A percentile compares a stretch with the other conserved stretches of the same genome.
Evolutionary conservation across 2,797 vertebrate species (phyloP).

Genomic region (Ptychadena robeensis): DNA sequence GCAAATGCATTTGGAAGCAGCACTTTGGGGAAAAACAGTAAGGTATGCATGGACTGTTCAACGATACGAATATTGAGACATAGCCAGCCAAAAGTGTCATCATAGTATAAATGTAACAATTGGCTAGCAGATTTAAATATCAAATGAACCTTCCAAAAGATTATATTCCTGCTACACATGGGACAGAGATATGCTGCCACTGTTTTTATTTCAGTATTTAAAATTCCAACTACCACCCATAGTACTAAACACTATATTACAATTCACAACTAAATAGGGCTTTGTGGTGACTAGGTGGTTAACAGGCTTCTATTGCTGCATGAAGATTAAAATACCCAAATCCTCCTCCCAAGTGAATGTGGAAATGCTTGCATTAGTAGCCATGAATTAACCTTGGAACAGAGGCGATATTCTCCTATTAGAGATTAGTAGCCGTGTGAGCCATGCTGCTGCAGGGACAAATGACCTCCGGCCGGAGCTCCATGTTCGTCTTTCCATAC

Average conservation of each 20-base stretch:
- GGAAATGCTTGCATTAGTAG: background rate
- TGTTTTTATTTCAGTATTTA: background rate
- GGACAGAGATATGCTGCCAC: background rate
- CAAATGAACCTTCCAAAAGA: background rate
- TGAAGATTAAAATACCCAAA: background rate
- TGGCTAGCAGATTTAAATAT: background rate
- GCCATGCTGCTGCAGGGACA: background rate
- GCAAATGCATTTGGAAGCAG: too few species aligned
- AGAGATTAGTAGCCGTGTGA: slow-evolving; percentile 1
- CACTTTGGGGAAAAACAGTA: too few species aligned
- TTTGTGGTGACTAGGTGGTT: background rate
- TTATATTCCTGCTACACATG: background rate
- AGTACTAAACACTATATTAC: background rate
- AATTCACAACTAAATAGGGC: background rate
- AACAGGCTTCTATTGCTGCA: background rate
- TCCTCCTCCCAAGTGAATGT: background rate
- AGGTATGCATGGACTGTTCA: too few species aligned
- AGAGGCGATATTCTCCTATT: background rate
- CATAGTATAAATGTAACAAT: background rate
- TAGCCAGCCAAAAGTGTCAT: background rate
- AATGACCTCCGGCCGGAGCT: background rate
- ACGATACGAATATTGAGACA: too few species aligned
- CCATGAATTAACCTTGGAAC: slow-evolving; percentile 22
- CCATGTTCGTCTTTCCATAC: background rate
- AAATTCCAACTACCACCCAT: background rate